Evolutionary conservation across 2,888 invertebrate genomes (phyloP).

Genomic region (Ptycholaimellus sp.): DNA sequence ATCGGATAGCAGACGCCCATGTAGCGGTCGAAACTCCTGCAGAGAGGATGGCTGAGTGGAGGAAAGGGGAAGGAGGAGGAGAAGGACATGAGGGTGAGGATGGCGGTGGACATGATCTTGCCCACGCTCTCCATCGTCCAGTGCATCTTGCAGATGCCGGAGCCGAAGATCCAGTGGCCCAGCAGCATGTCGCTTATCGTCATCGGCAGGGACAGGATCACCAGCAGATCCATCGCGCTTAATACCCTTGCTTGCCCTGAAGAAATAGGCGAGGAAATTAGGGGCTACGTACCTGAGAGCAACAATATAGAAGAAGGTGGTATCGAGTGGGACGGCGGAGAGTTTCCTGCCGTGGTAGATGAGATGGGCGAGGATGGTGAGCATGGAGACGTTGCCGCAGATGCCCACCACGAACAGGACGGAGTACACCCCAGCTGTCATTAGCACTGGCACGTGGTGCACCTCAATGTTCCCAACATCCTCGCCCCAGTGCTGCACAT

Average conservation of each 20-base stretch:
- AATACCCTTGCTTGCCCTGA: too few relatives aligned
- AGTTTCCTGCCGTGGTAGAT: slow-evolving; percentile 8
- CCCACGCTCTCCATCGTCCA: slow-evolving; percentile 13
- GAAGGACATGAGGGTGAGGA: not conserved
- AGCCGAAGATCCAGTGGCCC: slow-evolving; percentile 14
- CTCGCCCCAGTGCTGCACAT: too few relatives aligned
- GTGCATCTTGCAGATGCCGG: slow-evolving; percentile 12
- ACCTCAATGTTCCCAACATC: too few relatives aligned
- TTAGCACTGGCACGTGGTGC: slow-evolving; percentile 26
- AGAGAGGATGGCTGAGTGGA: too few relatives aligned
- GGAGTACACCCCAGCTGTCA: slow-evolving; percentile 34
- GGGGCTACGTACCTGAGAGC: slow-evolving; percentile 17
- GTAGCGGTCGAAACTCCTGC: slow-evolving; percentile 15
- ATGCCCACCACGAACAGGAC: slow-evolving; percentile 32
- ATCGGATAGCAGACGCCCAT: slow-evolving; percentile 16
- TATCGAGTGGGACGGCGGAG: slow-evolving; percentile 14
- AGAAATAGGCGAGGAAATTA: too few relatives aligned
- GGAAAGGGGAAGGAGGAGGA: not conserved
- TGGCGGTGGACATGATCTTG: slow-evolving; percentile 8
- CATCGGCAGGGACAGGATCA: slow-evolving; percentile 21
- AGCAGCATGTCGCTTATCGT: slow-evolving; percentile 23
- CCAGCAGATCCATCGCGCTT: slow-evolving; percentile 11
- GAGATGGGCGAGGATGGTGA: slow-evolving; percentile 11
- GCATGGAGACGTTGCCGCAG: slow-evolving; percentile 29
- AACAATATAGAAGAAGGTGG: slow-evolving; percentile 20